These are phyloP conservation scores for Girardinichthys multiradiatus DNA, from an alignment of 2,113 vertebrate species.

Conservation along the genomic window DNA sequence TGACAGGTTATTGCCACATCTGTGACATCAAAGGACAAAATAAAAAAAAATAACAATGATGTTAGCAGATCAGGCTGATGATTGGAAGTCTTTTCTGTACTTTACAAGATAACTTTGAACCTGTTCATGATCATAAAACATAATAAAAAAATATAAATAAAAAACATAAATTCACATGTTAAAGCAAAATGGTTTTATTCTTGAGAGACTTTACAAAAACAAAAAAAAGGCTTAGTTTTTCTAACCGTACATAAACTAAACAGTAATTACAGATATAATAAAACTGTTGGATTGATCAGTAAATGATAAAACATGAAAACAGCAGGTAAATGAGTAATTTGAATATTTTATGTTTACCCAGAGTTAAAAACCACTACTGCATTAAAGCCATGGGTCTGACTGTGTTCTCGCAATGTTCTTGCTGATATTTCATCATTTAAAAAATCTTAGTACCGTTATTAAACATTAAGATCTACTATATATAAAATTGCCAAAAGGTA, in stretches of 20 bases:
- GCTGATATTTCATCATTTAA: conserved; percentile 4
- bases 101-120: conserved; percentile 1
- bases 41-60: neutral
- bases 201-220: neutral
- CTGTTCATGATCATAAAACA: neutral
- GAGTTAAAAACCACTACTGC: neutral
- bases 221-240: neutral
- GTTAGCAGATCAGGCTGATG: conserved; percentile 3
- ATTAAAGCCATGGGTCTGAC: conserved; percentile 5
- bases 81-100: conserved; percentile 3
- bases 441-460: conserved; percentile 2
- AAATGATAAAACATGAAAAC: neutral
- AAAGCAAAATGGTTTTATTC: neutral
- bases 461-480: conserved; percentile 1
- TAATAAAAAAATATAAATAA: no score
- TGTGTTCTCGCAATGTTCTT: neutral
- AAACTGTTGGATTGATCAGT: neutral
- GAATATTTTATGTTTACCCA: neutral
- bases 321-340: neutral
- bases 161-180: neutral
- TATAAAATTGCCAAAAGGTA: conserved; percentile 19
- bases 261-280: neutral
- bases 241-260: neutral
- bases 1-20: conserved; percentile 37
- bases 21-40: conserved; percentile 11